Evolutionary conservation across 1,140 invertebrate species (phyloP), one percentile per base, ranked within the genome.

Genomic region (Tetragonula clypearis): DNA sequence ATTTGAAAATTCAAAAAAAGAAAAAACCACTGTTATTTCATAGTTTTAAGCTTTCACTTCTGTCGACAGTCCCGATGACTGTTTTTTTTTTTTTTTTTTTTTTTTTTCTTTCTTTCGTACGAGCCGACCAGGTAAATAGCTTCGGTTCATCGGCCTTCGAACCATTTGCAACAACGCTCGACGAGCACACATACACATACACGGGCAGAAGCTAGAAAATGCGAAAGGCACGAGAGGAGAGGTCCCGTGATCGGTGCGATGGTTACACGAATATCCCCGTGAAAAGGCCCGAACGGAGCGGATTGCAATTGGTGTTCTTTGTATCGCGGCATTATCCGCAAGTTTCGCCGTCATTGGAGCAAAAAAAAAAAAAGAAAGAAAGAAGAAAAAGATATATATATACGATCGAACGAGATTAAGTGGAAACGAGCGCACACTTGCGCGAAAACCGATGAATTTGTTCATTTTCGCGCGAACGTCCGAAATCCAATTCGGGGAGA

Each of bases 51-150:
- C 1, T 30, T 30, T 30, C 30, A 30, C 30, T 30, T 30, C 30
- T 30, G 30, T 30, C 30, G 30, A 30, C 30, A 30, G 30, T 30
- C 30, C 30, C 30, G 1, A 30, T 30, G 30, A 30, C 30, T 30
- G 30, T 35, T 41, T 11, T 49, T 8, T 41, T 41, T 41, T 41
- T 41, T 41, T 8, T 41, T 41, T 41, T 41, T 41, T 41, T 41
- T 41, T 41, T 41, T 5, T 41, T 41, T 8, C 8, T 8, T 49
- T 49, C 6, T 49, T 86, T 82, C 84, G 71, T 72, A 75, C 78
- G 66, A 78, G 81, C 66, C 79, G 26, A 65, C 56, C 80, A 85
- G 79, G 78, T 88, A 77, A 85, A 85, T 66, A 66, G 78, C 58
- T 81, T 74, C 71, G 71, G 56, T 74, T 73, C 83, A 66, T 73